These are phyloP conservation scores for Nephila pilipes DNA, from an alignment of 1,140 invertebrate species.

Conservation along the genomic window DNA sequence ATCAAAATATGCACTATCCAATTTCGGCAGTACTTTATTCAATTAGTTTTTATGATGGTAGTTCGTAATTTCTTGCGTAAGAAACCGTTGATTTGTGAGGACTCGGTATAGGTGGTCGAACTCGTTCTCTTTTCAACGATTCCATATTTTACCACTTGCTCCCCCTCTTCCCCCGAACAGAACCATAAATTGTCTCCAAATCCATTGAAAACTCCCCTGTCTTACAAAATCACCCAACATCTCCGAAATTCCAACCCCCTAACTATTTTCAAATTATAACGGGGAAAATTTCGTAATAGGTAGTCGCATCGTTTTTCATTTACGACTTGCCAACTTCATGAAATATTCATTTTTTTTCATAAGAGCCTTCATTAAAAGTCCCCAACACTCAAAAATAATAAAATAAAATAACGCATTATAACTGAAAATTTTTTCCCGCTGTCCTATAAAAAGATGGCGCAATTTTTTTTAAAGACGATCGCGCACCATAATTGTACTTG, in stretches of 20 bases:
- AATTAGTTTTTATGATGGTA: not conserved
- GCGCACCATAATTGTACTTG: constrained; percentile 63
- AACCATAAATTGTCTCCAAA: constrained; percentile 11
- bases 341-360: constrained; percentile 54
- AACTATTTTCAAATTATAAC: constrained; percentile 31
- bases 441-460: not conserved
- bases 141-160: not conserved
- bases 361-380: constrained; percentile 38
- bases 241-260: not conserved
- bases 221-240: constrained; percentile 9
- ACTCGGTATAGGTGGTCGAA: not conserved
- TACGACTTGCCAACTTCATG: not conserved
- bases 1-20: too few species aligned
- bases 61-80: not conserved
- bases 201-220: not conserved
- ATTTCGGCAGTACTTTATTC: too few species aligned
- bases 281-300: constrained; percentile 20
- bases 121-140: not conserved
- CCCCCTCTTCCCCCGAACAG: not conserved
- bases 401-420: constrained; percentile 22
- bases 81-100: not conserved
- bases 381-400: constrained; percentile 4
- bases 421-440: not conserved
- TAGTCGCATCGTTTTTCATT: not conserved
- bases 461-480: constrained; percentile 39